phyloP scores from a whole-genome alignment of 2,113 vertebrate genomes.

The Brachionichthys hirsutus region DNA sequence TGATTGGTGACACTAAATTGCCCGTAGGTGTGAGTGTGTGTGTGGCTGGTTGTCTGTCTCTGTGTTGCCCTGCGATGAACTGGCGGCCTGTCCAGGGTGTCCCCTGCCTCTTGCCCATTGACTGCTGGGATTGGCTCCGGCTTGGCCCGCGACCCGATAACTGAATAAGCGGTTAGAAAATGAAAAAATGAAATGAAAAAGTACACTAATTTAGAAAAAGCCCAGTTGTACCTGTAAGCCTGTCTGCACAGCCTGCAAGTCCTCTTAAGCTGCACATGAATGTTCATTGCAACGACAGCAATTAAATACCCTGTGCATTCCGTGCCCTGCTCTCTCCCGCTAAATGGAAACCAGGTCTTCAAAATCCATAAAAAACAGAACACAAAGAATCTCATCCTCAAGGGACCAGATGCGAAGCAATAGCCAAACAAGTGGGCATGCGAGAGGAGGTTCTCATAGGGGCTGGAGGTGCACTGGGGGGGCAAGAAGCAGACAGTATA shows the following conservation, averaged over 20 bases:
- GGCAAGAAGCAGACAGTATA: too few relatives aligned
- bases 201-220: constrained; percentile 64
- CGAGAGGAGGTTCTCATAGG: constrained; percentile 32
- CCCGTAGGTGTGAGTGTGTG: too few relatives aligned
- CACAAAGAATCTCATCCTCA: constrained; percentile 32
- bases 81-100: too few relatives aligned
- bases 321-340: constrained; percentile 33
- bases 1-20: too few relatives aligned
- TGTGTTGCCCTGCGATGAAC: too few relatives aligned
- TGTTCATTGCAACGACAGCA: constrained; percentile 66
- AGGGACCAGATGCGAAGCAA: constrained; percentile 47
- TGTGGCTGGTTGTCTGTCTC: too few relatives aligned
- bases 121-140: too few relatives aligned
- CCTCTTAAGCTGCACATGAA: constrained; percentile 60
- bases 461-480: constrained; percentile 17
- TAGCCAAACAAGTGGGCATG: constrained; percentile 53
- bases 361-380: constrained; percentile 34
- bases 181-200: too few relatives aligned
- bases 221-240: constrained; percentile 65
- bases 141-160: too few relatives aligned
- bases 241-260: constrained; percentile 44
- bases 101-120: too few relatives aligned
- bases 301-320: constrained; percentile 71
- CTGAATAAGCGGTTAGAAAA: too few relatives aligned
- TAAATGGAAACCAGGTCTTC: constrained; percentile 36